Base-by-base conservation (phyloP, 2,888 invertebrate genomes). In the Machimus atricapillus region DNA sequence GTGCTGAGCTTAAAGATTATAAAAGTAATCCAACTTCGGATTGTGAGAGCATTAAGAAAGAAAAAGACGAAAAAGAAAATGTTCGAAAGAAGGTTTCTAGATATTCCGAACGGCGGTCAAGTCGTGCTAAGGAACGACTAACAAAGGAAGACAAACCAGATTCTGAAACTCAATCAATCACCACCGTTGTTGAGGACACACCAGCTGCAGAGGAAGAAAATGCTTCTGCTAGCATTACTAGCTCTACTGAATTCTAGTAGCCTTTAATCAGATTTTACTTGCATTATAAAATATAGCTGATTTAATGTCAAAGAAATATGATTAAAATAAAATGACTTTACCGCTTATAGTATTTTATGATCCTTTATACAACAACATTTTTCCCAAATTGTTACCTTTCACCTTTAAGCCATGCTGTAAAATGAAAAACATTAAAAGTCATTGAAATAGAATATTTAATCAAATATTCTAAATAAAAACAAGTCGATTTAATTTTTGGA, bases 41-140 rank as follows among this genome's bases (percentile, higher is more conserved):
- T 87, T 90, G 90, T 46, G 91, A 91, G 79, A 89, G 89, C 52
- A 86, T 85, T 23, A 91, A 90, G 87, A 90, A 90, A 46, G 90
- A 90, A 77, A 86, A 76, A 76, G 86, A 73, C 66, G 87, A 87
- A 19, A 86, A 66, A 12, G 86, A 87, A 12, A 87, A 87, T 34
- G 87, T 89, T 5, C 87, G 86, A 6, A 90, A 90, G 43, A 91
- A 91, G 85, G 90, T 91, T 0, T 90, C 89, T 81, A 90, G 91
- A 14, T 91, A 91, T 88, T 91, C 91, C 1, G 91, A 91, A 87
- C 90, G 90, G 7, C 90, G 90, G 9, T 89, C 89, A 7, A 89
- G 90, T 82, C 89, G 90, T 31, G 89, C 88, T 6, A 89, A 89
- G 74, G 89, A 90, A 43, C 85, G 37, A 52, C 40, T 66, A 1